A percentile compares a stretch with the other conserved stretches of the same genome.
Evolutionary conservation across 2,888 invertebrate species (phyloP).

Genomic region (Laothoe populi): DNA sequence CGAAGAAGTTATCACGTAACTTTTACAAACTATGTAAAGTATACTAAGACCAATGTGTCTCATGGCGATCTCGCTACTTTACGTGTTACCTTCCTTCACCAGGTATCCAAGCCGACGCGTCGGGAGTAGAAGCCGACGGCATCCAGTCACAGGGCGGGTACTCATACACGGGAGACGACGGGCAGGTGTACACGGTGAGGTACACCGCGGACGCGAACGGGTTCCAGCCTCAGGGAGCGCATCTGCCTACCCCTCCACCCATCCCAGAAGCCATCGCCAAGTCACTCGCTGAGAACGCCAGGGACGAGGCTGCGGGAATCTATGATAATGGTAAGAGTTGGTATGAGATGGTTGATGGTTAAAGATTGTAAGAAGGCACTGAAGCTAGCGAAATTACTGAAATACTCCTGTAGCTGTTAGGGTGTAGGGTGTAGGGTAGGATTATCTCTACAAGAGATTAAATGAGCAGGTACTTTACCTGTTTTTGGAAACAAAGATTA

Average conservation of each 20-base stretch:
- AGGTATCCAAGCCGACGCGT: constrained; percentile 76
- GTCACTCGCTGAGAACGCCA: constrained; percentile 77
- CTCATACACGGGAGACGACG: constrained; percentile 86
- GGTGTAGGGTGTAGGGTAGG: too few relatives aligned
- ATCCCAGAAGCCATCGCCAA: constrained; percentile 84
- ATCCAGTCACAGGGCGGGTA: constrained; percentile 84
- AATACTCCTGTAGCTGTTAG: too few relatives aligned
- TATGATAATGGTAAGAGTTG: constrained; percentile 75
- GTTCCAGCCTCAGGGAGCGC: constrained; percentile 83
- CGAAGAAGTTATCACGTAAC: too few relatives aligned
- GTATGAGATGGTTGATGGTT: too few relatives aligned
- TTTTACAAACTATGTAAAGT: too few relatives aligned
- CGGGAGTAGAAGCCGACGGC: constrained; percentile 71
- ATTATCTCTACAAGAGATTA: too few relatives aligned
- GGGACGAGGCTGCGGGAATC: constrained; percentile 82
- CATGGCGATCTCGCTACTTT: too few relatives aligned
- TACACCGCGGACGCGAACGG: constrained; percentile 76
- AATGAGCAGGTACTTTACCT: too few relatives aligned
- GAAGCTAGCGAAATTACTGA: too few relatives aligned
- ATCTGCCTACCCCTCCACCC: constrained; percentile 85
- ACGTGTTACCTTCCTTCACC: constrained; percentile 34
- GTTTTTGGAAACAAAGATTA: too few relatives aligned
- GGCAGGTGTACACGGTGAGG: constrained; percentile 80
- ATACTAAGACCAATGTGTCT: too few relatives aligned
- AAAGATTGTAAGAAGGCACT: too few relatives aligned